Evolutionary conservation across 2,888 invertebrate species (phyloP).

Genomic region (Polyommatus iphigenia): DNA sequence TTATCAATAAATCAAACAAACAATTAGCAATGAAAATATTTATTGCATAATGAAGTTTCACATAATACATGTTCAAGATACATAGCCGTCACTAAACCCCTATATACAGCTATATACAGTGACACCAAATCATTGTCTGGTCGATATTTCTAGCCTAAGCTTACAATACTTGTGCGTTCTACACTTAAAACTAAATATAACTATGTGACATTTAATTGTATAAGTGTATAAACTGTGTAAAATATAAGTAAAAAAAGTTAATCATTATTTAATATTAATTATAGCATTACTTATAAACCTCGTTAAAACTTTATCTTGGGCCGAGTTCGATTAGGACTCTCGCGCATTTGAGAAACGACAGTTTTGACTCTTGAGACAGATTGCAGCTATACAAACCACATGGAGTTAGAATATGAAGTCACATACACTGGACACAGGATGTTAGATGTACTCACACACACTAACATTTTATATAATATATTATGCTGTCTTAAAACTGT

Average conservation of each 20-base stretch:
- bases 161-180: slow-evolving; percentile 12
- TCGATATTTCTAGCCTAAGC: not conserved
- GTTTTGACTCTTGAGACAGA: no score
- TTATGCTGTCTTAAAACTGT: no score
- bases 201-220: slow-evolving; percentile 11
- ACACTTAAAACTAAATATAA: slow-evolving; percentile 21
- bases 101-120: slow-evolving; percentile 21
- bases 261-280: not conserved
- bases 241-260: slow-evolving; percentile 8
- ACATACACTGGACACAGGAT: no score
- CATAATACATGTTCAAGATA: slow-evolving; percentile 12
- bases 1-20: not conserved
- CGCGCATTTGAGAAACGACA: not conserved
- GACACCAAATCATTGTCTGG: not conserved
- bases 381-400: no score
- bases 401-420: no score
- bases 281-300: not conserved
- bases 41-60: slow-evolving; percentile 17
- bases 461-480: no score
- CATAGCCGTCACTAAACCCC: slow-evolving; percentile 19
- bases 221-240: not conserved
- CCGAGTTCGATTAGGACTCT: not conserved
- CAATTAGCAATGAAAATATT: slow-evolving; percentile 20
- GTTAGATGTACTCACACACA: no score
- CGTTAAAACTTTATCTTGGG: not conserved